These are phyloP conservation scores for Troides oblongomaculatus DNA, from an alignment of 2,888 invertebrate species.

Conservation along the genomic window DNA sequence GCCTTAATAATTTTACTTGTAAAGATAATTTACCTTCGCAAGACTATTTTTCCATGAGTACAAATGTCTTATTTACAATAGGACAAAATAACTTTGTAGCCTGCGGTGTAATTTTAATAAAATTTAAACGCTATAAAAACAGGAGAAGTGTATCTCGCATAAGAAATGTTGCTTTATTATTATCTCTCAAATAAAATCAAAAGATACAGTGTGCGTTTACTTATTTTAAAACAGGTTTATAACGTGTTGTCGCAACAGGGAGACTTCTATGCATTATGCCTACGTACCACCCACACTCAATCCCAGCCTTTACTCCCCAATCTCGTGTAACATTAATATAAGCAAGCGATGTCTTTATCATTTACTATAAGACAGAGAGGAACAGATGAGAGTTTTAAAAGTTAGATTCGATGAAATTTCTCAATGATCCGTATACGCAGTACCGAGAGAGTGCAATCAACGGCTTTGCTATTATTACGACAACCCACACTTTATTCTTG, in stretches of 20 bases:
- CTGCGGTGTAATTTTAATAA: not conserved
- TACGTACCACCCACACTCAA: constrained; percentile 58
- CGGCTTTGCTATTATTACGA: constrained; percentile 59
- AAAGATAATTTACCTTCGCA: not conserved
- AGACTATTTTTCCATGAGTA: not conserved
- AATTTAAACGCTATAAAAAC: not conserved
- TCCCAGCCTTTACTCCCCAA: constrained; percentile 38
- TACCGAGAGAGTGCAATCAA: constrained; percentile 56
- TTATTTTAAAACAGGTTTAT: constrained; percentile 46
- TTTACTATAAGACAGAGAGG: constrained; percentile 27
- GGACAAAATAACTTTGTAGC: not conserved
- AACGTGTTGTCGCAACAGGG: constrained; percentile 59
- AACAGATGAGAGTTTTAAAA: constrained; percentile 26
- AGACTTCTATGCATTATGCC: constrained; percentile 50
- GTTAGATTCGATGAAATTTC: constrained; percentile 32
- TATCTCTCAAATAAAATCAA: constrained; percentile 28
- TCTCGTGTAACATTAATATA: constrained; percentile 23
- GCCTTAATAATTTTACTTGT: too few relatives aligned
- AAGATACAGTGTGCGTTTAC: constrained; percentile 34
- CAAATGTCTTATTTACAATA: not conserved
- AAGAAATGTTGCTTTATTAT: not conserved
- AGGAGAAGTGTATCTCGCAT: not conserved
- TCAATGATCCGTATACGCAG: constrained; percentile 40
- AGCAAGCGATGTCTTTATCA: constrained; percentile 14
- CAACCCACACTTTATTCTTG: constrained; percentile 59